These are phyloP conservation scores for Corbicula japonica DNA, from an alignment of 2,888 invertebrate genomes.

Conservation along the genomic window DNA sequence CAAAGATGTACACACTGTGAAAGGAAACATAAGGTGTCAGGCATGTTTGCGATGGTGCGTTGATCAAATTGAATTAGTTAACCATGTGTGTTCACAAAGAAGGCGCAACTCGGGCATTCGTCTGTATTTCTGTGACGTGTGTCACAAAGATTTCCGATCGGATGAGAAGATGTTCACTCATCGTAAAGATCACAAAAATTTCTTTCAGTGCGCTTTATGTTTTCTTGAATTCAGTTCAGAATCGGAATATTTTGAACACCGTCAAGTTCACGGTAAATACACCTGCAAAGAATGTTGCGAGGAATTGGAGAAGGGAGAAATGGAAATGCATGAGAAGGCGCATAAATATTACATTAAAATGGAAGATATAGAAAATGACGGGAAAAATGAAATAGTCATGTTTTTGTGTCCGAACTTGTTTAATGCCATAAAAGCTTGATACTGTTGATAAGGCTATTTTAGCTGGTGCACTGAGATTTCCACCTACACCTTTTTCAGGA, in stretches of 20 bases:
- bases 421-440: constrained; percentile 43
- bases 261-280: constrained; percentile 50
- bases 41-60: constrained; percentile 51
- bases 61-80: constrained; percentile 50
- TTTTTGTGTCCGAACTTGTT: constrained; percentile 58
- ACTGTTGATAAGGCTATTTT: no score
- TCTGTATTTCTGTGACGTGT: constrained; percentile 63
- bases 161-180: constrained; percentile 63
- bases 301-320: constrained; percentile 47
- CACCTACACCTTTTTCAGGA: no score
- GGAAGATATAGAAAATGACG: constrained; percentile 48
- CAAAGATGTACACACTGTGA: constrained; percentile 56
- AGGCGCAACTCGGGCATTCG: constrained; percentile 21
- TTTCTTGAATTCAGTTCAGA: constrained; percentile 47
- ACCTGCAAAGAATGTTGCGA: constrained; percentile 60
- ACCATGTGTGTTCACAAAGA: constrained; percentile 52
- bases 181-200: constrained; percentile 58
- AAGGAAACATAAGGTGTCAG: constrained; percentile 47
- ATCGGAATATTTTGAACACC: constrained; percentile 57
- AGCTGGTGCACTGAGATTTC: no score
- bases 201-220: constrained; percentile 56
- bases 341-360: constrained; percentile 61
- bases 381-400: constrained; percentile 44
- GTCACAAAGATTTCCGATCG: constrained; percentile 54
- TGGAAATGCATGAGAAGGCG: constrained; percentile 55